phyloP scores from a whole-genome alignment of 1,140 invertebrate genomes.

The Lordiphosa clarofinis region DNA sequence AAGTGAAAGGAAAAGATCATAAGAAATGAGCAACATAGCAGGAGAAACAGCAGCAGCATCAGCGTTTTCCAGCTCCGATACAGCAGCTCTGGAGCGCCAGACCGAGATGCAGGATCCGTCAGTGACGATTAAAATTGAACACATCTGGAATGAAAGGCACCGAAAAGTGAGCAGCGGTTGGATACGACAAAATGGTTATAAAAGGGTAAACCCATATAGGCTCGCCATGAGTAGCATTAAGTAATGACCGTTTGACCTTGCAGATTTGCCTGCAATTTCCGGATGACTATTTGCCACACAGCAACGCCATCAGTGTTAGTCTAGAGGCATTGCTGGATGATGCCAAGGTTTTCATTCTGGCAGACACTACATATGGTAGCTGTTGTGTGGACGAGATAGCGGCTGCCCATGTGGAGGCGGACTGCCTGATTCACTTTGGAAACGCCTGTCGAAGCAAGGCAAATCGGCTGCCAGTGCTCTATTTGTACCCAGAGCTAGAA shows the following conservation, averaged over 20 bases:
- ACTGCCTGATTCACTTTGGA: slow-evolving; percentile 95
- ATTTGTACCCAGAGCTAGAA: slow-evolving; percentile 84
- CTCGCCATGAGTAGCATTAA: not conserved
- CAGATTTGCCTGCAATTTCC: slow-evolving; percentile 96
- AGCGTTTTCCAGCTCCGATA: slow-evolving; percentile 68
- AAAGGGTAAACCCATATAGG: slow-evolving; percentile 82
- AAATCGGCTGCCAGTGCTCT: slow-evolving; percentile 86
- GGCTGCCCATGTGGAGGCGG: slow-evolving; percentile 90
- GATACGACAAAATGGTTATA: slow-evolving; percentile 84
- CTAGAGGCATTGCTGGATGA: slow-evolving; percentile 81
- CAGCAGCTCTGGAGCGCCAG: slow-evolving; percentile 54
- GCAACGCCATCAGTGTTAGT: slow-evolving; percentile 84
- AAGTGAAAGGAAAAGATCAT: too few relatives aligned
- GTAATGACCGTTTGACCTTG: slow-evolving; percentile 41
- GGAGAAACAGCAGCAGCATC: slow-evolving; percentile 30
- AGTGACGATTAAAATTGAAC: slow-evolving; percentile 48
- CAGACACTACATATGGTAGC: slow-evolving; percentile 96
- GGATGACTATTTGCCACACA: slow-evolving; percentile 87
- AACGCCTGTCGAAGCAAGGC: slow-evolving; percentile 90
- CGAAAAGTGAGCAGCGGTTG: slow-evolving; percentile 83
- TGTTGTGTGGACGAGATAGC: slow-evolving; percentile 95
- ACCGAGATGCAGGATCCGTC: slow-evolving; percentile 37
- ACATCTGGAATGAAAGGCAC: slow-evolving; percentile 80
- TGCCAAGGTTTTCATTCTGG: slow-evolving; percentile 88
- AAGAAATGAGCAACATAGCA: too few relatives aligned